A percentile compares a stretch with the other conserved stretches of the same genome.
Conservation (phyloP, 1,140 invertebrate species). For the Ceratosolen fusciceps region DNA sequence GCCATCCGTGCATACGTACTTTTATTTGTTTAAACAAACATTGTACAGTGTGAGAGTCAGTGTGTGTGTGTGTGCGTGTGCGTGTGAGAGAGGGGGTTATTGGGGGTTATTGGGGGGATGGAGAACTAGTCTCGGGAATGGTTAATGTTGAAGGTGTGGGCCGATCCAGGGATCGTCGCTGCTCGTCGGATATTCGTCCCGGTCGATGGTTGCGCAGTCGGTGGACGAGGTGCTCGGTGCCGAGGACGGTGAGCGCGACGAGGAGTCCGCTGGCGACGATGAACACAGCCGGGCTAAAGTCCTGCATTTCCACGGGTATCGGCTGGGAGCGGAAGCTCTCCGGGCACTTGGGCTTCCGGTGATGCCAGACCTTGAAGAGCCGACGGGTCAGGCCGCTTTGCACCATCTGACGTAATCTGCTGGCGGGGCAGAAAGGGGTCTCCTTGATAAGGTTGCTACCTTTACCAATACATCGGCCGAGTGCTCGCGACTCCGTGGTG, state of each 20-base stretch:
- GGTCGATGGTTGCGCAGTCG: background rate
- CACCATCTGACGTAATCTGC: constrained; percentile 57
- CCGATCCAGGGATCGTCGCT: background rate
- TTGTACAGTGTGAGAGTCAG: too few species aligned
- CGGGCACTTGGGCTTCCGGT: constrained; percentile 55
- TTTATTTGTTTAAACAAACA: too few species aligned
- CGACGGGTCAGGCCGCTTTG: constrained; percentile 55
- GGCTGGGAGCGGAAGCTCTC: constrained; percentile 57
- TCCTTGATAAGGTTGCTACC: too few species aligned
- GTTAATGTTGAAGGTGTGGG: too few species aligned
- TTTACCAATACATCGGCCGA: too few species aligned
- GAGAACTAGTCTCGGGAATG: too few species aligned
- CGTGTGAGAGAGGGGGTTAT: too few species aligned
- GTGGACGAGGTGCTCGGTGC: background rate
- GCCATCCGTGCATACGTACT: too few species aligned
- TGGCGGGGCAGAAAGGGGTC: background rate
- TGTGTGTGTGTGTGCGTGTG: too few species aligned
- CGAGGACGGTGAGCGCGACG: background rate
- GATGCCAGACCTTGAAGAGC: constrained; percentile 54
- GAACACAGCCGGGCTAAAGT: constrained; percentile 60
- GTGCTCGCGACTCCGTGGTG: too few species aligned
- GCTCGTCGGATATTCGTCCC: background rate
- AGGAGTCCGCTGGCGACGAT: constrained; percentile 51
- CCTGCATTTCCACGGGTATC: constrained; percentile 56
- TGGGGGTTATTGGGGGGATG: too few species aligned